Base-by-base conservation (phyloP, 2,113 vertebrate genomes). In the Bubo blakistoni region DNA sequence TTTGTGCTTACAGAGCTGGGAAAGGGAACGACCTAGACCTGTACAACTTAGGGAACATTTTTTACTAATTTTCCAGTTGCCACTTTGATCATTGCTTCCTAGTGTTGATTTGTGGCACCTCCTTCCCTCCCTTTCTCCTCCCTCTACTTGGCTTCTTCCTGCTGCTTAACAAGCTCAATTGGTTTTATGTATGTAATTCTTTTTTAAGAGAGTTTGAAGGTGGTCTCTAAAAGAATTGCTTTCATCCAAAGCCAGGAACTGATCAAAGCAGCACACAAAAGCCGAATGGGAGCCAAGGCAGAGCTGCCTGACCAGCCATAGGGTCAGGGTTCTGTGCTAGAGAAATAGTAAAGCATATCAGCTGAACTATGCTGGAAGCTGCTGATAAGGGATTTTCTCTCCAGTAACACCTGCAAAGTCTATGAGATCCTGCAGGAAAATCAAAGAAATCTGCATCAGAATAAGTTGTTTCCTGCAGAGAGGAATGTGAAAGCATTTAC, bases 381-480 rank as follows among this genome's bases (percentile, higher is more conserved):
- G 74, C 80, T 90, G 77, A 17, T 72, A 81, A 67, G 71, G 44
- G 72, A 62, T 83, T 88, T 92, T 87, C 83, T 94, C 65, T 86
- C 19, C 21, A 85, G 36, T 58, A 81, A 74, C 94, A 97, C 96
- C 93, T 98, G 94, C 72, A 82, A 81, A 55, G 44, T 97, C 98
- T 97, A 97, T 92, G 97, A 97, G 91, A 86, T 97, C 81, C 88
- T 94, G 24, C 4, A 91, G 86, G 76, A 92, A 93, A 92, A 94
- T 67, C 21, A 42, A 51, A 77, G 70, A 93, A 90, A 97, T 98
- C 94, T 97, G n/a, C 95, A 97, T 98, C 38, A 96, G 88, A 97
- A 96, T 95, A 76, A 15, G 0, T 54, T 40, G 69, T 92, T 97
- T 98, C 96, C 97, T 96, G 96, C 86, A 96, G 10, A 81, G 84